Percentiles rank a stretch among this genome's conserved stretches.
phyloP scores from a whole-genome alignment of 1,140 invertebrate species.

The Drosophila kurseongensis region DNA sequence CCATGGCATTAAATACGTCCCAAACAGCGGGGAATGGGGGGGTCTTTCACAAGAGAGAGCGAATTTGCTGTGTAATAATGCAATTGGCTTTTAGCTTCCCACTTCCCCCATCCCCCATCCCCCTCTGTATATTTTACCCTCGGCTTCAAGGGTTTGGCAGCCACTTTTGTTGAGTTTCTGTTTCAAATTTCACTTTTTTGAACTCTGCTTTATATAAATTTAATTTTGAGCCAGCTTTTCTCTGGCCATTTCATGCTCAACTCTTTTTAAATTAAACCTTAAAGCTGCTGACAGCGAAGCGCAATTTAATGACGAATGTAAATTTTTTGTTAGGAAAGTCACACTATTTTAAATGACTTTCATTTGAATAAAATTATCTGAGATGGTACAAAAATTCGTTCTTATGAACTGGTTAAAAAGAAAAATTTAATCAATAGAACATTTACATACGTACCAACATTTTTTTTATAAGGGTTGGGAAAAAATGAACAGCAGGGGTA shows the following conservation, averaged over 20 bases:
- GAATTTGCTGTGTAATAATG: conserved; percentile 57
- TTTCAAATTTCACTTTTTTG: conserved; percentile 29
- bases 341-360: no score
- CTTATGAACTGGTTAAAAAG: no score
- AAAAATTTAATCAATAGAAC: no score
- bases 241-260: conserved; percentile 19
- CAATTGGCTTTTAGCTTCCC: conserved; percentile 58
- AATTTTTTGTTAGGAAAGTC: no score
- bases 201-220: conserved; percentile 10
- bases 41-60: not conserved
- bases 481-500: no score
- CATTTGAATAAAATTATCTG: no score
- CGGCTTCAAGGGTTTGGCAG: conserved; percentile 26
- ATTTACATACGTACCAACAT: not conserved
- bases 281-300: conserved; percentile 8
- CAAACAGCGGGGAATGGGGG: conserved; percentile 7
- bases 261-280: conserved; percentile 34
- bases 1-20: conserved; percentile 32
- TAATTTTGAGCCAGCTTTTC: conserved; percentile 22
- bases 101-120: not conserved
- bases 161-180: conserved; percentile 49
- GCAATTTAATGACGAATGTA: no score
- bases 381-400: no score
- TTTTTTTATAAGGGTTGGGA: not conserved
- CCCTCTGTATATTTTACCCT: conserved; percentile 12